These are phyloP conservation scores for Acrobasis suavella DNA, from an alignment of 2,888 invertebrate genomes.

Conservation along the genomic window DNA sequence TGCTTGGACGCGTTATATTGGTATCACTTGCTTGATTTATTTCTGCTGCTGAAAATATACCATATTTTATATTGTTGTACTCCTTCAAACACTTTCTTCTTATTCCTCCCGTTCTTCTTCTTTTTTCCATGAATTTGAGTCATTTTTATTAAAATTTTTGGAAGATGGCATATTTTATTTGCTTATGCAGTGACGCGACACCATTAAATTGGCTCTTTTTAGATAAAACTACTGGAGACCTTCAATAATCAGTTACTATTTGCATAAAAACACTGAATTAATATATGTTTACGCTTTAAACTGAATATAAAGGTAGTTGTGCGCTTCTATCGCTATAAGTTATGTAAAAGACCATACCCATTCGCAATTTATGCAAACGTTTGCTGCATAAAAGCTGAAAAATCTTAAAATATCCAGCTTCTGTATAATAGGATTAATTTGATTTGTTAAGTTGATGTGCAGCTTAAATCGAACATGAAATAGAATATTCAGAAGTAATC, in stretches of 20 bases:
- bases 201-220: background rate
- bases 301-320: constrained; percentile 17
- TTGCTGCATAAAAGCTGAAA: background rate
- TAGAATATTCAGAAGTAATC: constrained; percentile 17
- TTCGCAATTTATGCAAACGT: constrained; percentile 14
- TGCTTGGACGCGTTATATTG: constrained; percentile 4
- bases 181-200: background rate
- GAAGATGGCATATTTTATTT: background rate
- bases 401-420: constrained; percentile 13
- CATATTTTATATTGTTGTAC: constrained; percentile 17
- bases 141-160: constrained; percentile 7
- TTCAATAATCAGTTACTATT: constrained; percentile 20
- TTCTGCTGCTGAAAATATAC: constrained; percentile 16
- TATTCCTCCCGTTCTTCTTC: constrained; percentile 17
- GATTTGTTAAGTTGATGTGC: constrained; percentile 1
- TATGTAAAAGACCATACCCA: constrained; percentile 9
- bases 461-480: constrained; percentile 9
- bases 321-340: constrained; percentile 20
- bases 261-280: constrained; percentile 12
- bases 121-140: constrained; percentile 16
- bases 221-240: background rate
- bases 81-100: constrained; percentile 19
- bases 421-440: background rate
- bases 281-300: constrained; percentile 13
- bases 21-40: constrained; percentile 11